Conservation (phyloP, 2,797 vertebrate genomes). For the Myotis vivesi region DNA sequence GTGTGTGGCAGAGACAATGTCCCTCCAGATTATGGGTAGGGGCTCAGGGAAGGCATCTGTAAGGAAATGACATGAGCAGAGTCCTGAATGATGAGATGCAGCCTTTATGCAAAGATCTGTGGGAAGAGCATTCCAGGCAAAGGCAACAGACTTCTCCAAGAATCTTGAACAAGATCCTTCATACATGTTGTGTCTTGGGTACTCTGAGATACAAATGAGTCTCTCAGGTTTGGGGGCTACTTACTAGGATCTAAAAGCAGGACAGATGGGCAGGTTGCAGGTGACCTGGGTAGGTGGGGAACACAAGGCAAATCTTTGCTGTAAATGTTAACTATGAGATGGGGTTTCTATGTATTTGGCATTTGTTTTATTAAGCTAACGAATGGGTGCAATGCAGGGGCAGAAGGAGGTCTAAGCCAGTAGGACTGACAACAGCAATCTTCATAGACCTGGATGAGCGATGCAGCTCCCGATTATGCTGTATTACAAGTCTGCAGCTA, state of each 20-base stretch:
- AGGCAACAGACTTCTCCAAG: background rate
- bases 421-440: background rate
- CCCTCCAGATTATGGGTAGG: background rate
- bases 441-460: background rate
- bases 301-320: background rate
- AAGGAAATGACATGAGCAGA: background rate
- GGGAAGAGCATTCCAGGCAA: background rate
- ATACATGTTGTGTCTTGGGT: background rate
- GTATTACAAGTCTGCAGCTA: background rate
- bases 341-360: background rate
- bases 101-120: background rate
- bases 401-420: background rate
- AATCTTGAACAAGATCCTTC: background rate
- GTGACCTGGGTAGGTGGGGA: background rate
- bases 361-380: background rate
- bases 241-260: background rate
- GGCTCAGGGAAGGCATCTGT: background rate
- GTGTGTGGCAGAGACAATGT: fast-evolving
- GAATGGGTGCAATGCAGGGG: background rate
- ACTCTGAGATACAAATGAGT: background rate
- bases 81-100: background rate
- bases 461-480: background rate
- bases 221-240: background rate
- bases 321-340: background rate
- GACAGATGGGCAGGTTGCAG: background rate